Base-by-base conservation (phyloP, 2,113 vertebrate species). In the Bos indicus region DNA sequence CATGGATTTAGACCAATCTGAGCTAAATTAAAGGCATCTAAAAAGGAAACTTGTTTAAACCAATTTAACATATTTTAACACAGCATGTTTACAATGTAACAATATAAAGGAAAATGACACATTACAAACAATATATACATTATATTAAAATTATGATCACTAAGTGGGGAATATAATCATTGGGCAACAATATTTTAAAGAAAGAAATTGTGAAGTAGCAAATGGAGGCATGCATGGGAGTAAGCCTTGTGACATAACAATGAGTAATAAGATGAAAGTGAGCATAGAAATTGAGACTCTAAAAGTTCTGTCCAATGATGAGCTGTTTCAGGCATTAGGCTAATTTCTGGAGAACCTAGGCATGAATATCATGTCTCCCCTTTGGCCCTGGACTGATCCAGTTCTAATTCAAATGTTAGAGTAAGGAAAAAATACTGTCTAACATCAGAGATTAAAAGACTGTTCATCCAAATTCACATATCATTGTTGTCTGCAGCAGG, bases 41-140 rank as follows among this genome's bases (percentile, higher is more conserved):
- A 98, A 98, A 96, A 28, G 88, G 67, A 98, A 98, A 98, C 94
- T 97, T 98, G 90, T 98, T 99, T 97, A 98, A 98, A 98, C 95
- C 97, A 97, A 98, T 98, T 98, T 98, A 98, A 98, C 98, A 98
- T 90, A 98, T 98, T 98, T 98, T 97, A 33, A 97, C 98, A 92
- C 97, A 95, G 97, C 80, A 97, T 98, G 94, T 97, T 99, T 98
- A 97, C 96, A 94, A 94, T 95, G 57, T 64, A 98, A 97, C 94
- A 97, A 88, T 96, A 54, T 78, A 98, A 97, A 98, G 96, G 97
- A 97, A 96, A 98, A 98, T 74, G 98, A 98, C 97, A 98, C 92
- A 94, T 98, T 98, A 97, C 96, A 94, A 98, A 98, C 98, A 98
- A 98, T 98, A 98, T 98, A 98, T 94, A 88, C 62, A 96, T 98